Percentiles rank a stretch among this genome's conserved stretches.
phyloP scores from a whole-genome alignment of 2,888 invertebrate species.

The Pandemis corylana region DNA sequence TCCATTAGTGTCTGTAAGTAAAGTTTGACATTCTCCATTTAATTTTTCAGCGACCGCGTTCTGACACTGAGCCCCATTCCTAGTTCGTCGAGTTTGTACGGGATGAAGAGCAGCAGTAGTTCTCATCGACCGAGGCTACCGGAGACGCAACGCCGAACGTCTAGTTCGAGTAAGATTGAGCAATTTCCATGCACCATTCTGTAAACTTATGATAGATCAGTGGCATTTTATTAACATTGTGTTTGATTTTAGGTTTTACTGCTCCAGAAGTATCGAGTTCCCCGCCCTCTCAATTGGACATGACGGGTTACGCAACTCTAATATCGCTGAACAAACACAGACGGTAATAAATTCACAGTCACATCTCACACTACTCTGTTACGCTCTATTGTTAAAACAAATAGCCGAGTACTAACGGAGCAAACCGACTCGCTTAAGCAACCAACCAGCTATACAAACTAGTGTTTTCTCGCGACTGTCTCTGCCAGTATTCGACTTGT shows the following conservation, averaged over 20 bases:
- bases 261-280: slow-evolving; percentile 83
- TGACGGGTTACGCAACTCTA: slow-evolving; percentile 90
- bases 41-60: slow-evolving; percentile 86
- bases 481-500: background rate
- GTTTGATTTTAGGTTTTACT: slow-evolving; percentile 70
- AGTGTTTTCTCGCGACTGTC: too few species aligned
- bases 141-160: slow-evolving; percentile 82
- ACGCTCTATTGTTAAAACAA: too few species aligned
- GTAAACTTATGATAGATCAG: background rate
- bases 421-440: too few species aligned
- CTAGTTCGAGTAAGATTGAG: slow-evolving; percentile 81
- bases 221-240: background rate
- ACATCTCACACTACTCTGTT: too few species aligned
- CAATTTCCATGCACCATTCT: slow-evolving; percentile 1
- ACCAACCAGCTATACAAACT: too few species aligned
- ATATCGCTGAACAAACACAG: slow-evolving; percentile 88
- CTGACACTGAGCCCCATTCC: slow-evolving; percentile 95
- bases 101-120: slow-evolving; percentile 75
- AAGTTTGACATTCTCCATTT: background rate
- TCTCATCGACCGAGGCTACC: slow-evolving; percentile 75
- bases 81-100: slow-evolving; percentile 90
- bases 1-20: background rate
- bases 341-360: slow-evolving; percentile 49
- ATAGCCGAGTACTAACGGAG: too few species aligned
- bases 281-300: slow-evolving; percentile 89